A percentile compares a stretch with the other conserved stretches of the same genome.
Evolutionary conservation across 2,113 vertebrate species (phyloP).

Genomic region (Thamnaconus septentrionalis): DNA sequence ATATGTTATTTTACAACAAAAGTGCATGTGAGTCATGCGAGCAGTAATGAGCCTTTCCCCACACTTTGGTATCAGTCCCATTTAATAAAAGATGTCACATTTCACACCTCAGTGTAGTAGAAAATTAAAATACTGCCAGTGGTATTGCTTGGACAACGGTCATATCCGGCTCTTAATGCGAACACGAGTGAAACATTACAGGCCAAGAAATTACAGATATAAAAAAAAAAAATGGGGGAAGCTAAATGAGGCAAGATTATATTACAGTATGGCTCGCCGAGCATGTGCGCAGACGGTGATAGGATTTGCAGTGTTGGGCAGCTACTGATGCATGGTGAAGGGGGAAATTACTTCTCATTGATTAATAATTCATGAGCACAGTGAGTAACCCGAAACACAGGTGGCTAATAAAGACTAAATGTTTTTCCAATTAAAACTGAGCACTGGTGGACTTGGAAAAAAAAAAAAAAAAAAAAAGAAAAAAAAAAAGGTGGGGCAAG

Average conservation of each 20-base stretch:
- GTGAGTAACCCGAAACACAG: no score
- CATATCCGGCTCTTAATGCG: neutral
- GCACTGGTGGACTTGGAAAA: no score
- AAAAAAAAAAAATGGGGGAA: neutral
- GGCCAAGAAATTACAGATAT: conserved; percentile 4
- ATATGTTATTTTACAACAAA: conserved; percentile 4
- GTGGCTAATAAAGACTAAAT: no score
- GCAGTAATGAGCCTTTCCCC: conserved; percentile 1
- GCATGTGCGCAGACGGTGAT: neutral
- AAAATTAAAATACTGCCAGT: neutral
- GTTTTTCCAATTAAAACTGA: no score
- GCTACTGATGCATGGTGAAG: conserved; percentile 20
- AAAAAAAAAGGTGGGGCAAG: no score
- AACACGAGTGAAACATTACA: conserved; percentile 4
- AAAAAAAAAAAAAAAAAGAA: no score
- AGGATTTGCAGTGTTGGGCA: conserved; percentile 8
- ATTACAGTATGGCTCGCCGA: conserved; percentile 6
- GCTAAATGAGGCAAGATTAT: conserved; percentile 10
- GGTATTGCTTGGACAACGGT: neutral
- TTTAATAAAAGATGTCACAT: neutral
- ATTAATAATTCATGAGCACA: no score
- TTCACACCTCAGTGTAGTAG: neutral
- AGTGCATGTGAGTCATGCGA: conserved; percentile 2
- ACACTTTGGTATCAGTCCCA: neutral
- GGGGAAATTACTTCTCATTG: no score